Evolutionary conservation across 2,113 vertebrate genomes (phyloP), one percentile per base, ranked within the genome.

Genomic region (Rafetus swinhoei): DNA sequence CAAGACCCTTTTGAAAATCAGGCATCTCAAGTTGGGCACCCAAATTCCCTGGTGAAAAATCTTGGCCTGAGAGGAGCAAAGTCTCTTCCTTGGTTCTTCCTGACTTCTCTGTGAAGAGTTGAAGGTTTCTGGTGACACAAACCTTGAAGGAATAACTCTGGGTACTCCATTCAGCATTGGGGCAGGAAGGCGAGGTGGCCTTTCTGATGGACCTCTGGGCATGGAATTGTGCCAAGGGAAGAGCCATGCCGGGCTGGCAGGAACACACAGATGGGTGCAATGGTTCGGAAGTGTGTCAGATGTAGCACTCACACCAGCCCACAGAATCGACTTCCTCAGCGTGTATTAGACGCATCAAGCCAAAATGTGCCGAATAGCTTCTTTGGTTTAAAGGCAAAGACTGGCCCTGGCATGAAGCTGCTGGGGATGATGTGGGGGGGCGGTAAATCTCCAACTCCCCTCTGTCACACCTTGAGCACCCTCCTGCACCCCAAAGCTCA

Each of bases 281-380:
- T 0, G 0, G 27, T 35, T 15, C 35, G 8, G 4, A 35, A n/a
- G 65, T 35, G 65, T 35, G 9, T 35, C 32, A 19, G 4, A 35
- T 35, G 32, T 5, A 35, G 69, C 45, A 29, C 6, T 1, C 27
- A 14, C 24, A 4, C n/a, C 53, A 62, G 0, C 57, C 53, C 0
- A 45, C 35, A 1, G 22, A n/a, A 79, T 19, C n/a, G 79, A 7
- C 87, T 15, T 90, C 83, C 1, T 7, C 79, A 54, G 25, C n/a
- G 7, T 1, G 19, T 81, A 52, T 53, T 81, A 32, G 50, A 50
- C 1, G 76, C 82, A 15, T n/a, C 3, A 4, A 9, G 24, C 45
- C 74, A 50, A 10, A 50, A 19, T 0, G 0, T 3, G 25, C 69
- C 3, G 1, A 5, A 65, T 54, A 0, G 1, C 18, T 77, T n/a